Evolutionary conservation across 2,888 invertebrate species (phyloP).

Genomic region (Fragum sueziense): DNA sequence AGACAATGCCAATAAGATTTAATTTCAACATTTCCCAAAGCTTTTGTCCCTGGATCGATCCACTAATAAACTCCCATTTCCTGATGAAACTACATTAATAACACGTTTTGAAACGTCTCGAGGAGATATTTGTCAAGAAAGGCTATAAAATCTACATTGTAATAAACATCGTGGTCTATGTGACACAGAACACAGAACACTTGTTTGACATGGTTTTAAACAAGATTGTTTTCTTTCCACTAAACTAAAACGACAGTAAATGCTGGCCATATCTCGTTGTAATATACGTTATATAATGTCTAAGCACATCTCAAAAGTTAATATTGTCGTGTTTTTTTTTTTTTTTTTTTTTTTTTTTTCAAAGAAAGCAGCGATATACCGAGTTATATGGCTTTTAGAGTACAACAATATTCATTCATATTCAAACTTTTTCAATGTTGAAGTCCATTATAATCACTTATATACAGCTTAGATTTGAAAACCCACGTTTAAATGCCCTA

Average conservation of each 20-base stretch:
- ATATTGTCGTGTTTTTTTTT: too few relatives aligned
- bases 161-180: not conserved
- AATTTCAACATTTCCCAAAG: conserved; percentile 18
- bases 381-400: too few relatives aligned
- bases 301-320: too few relatives aligned
- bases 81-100: conserved; percentile 8
- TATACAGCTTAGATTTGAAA: too few relatives aligned
- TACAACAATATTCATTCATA: too few relatives aligned
- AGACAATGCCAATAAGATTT: conserved; percentile 11
- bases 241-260: not conserved
- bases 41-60: not conserved
- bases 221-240: not conserved
- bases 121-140: conserved; percentile 19
- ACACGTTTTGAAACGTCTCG: conserved; percentile 15
- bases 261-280: too few relatives aligned
- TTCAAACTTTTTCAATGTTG: too few relatives aligned
- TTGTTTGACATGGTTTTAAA: not conserved
- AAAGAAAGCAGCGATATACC: too few relatives aligned
- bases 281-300: too few relatives aligned
- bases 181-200: not conserved
- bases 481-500: too few relatives aligned
- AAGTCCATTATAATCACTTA: too few relatives aligned
- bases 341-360: too few relatives aligned
- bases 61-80: not conserved
- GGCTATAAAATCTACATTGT: not conserved